Conservation (phyloP, 2,113 vertebrate genomes). For the Perca schrenkii region DNA sequence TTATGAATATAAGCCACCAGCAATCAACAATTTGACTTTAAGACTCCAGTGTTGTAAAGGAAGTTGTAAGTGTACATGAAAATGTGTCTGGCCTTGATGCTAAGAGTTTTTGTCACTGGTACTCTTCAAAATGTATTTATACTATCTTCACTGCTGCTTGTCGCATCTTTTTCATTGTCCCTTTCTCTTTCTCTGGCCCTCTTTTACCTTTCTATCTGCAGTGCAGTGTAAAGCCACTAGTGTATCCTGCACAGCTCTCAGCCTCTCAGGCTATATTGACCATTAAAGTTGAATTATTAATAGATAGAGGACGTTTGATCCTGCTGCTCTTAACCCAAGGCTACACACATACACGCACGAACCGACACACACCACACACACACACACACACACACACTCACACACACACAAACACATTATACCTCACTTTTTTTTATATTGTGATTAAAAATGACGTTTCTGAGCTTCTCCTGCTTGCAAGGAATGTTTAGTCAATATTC, state of each 20-base stretch:
- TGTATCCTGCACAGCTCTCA: constrained; percentile 35
- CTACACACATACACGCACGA: constrained; percentile 21
- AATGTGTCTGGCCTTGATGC: neutral
- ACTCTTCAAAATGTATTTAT: neutral
- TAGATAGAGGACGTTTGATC: constrained; percentile 52
- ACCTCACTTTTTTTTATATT: no score
- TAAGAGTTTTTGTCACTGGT: neutral
- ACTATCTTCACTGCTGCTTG: neutral
- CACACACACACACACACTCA: no score
- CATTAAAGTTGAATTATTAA: constrained; percentile 77
- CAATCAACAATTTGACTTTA: neutral
- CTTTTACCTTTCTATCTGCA: constrained; percentile 11
- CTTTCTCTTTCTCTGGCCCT: neutral
- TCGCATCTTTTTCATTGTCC: neutral
- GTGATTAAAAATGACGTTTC: neutral
- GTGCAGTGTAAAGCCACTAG: constrained; percentile 15
- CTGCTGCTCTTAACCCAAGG: constrained; percentile 41
- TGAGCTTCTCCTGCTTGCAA: no score
- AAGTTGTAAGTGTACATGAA: neutral
- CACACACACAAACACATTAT: no score
- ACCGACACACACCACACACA: neutral
- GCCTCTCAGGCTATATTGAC: constrained; percentile 46
- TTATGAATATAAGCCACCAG: neutral
- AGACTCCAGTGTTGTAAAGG: neutral
- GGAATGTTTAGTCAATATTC: neutral